Conservation (phyloP, 2,113 vertebrate species). For the Carassius auratus region DNA sequence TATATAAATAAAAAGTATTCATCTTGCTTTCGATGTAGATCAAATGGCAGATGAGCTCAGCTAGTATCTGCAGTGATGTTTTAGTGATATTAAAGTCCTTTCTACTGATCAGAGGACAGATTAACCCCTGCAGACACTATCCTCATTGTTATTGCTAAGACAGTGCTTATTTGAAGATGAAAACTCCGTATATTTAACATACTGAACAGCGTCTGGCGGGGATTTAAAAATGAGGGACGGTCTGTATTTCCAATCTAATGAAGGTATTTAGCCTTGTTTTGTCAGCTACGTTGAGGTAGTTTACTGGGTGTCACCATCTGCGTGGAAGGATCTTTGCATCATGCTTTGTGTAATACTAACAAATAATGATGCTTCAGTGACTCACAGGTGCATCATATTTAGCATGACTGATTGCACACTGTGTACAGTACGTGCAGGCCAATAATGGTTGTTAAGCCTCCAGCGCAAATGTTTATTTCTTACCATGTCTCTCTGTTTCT, state of each 20-base stretch:
- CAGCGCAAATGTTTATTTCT: constrained; percentile 69
- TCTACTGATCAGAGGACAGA: constrained; percentile 19
- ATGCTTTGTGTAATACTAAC: neutral
- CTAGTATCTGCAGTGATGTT: neutral
- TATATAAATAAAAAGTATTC: neutral
- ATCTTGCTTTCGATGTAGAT: neutral
- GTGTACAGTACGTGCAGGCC: constrained; percentile 40
- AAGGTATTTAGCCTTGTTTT: neutral
- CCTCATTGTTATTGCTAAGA: neutral
- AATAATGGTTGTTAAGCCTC: constrained; percentile 55
- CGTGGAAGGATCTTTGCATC: neutral
- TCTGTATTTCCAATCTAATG: neutral
- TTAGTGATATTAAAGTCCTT: constrained; percentile 5
- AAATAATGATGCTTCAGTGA: neutral
- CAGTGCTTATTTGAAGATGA: neutral
- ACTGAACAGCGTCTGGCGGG: neutral
- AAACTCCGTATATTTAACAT: no score
- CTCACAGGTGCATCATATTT: neutral
- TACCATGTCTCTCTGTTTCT: constrained; percentile 66
- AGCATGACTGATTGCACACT: constrained; percentile 6
- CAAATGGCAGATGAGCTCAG: constrained; percentile 10
- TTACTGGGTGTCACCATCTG: neutral
- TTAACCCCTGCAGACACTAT: neutral
- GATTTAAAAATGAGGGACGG: neutral
- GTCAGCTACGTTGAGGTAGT: neutral